Conservation (phyloP, 2,113 vertebrate genomes). For the Salvator merianae region DNA sequence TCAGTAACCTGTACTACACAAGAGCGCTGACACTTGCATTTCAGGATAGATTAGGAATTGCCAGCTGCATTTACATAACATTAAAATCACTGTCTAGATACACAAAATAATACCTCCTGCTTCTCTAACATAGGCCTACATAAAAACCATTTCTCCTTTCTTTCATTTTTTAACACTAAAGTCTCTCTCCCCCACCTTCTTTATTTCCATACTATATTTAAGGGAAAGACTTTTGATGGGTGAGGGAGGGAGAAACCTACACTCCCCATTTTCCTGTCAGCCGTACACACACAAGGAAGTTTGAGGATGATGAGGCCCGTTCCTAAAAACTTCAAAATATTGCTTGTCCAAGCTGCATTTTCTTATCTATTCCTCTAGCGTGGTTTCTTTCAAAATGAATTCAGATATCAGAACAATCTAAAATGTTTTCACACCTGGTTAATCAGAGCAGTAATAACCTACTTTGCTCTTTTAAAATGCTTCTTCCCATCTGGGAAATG, state of each 20-base stretch:
- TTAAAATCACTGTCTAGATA: slow-evolving; percentile 73
- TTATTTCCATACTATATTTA: slow-evolving; percentile 32
- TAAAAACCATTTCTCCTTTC: slow-evolving; percentile 45
- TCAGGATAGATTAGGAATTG: slow-evolving; percentile 71
- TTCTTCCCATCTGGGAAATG: slow-evolving; percentile 15
- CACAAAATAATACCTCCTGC: slow-evolving; percentile 61
- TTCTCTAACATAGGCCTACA: slow-evolving; percentile 57
- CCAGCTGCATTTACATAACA: slow-evolving; percentile 71
- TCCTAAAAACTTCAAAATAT: slow-evolving; percentile 76
- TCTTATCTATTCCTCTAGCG: slow-evolving; percentile 63
- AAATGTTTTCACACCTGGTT: slow-evolving; percentile 18
- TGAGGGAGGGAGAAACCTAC: slow-evolving; percentile 34
- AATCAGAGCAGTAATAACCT: slow-evolving; percentile 28
- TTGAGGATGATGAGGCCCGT: slow-evolving; percentile 40
- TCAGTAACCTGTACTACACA: slow-evolving; percentile 67
- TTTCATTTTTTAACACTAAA: slow-evolving; percentile 25
- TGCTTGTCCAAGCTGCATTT: slow-evolving; percentile 72
- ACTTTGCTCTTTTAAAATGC: slow-evolving; percentile 25
- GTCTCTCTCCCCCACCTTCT: background rate
- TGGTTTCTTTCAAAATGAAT: slow-evolving; percentile 30
- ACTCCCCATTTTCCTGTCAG: slow-evolving; percentile 48
- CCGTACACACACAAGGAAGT: background rate
- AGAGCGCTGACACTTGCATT: slow-evolving; percentile 68
- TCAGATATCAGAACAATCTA: slow-evolving; percentile 1
- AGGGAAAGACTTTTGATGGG: slow-evolving; percentile 49